Conservation (phyloP, 2,797 vertebrate species). For the Peromyscus melanophrys region DNA sequence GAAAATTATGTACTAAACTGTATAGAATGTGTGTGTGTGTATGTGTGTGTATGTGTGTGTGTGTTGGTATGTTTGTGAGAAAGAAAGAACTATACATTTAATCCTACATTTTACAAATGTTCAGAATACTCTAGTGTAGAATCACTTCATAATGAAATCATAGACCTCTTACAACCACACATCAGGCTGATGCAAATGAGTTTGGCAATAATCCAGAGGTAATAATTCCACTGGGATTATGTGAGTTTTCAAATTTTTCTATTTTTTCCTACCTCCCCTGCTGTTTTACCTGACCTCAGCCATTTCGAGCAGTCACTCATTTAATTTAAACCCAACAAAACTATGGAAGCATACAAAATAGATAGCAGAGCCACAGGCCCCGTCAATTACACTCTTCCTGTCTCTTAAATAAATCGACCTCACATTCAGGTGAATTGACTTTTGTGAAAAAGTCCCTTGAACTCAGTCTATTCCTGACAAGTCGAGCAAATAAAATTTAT, state of each 20-base stretch:
- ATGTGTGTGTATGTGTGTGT: background rate
- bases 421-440: conserved; percentile 74
- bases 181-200: conserved; percentile 67
- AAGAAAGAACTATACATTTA: background rate
- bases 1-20: rapidly evolving
- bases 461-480: conserved; percentile 75
- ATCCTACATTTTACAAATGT: background rate
- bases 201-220: conserved; percentile 65
- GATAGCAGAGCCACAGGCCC: conserved; percentile 44
- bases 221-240: conserved; percentile 62
- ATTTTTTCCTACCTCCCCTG: background rate
- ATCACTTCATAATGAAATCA: conserved; percentile 46
- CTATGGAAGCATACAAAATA: conserved; percentile 63
- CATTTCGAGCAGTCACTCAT: conserved; percentile 48
- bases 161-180: background rate
- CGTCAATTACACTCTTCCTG: conserved; percentile 60
- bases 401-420: conserved; percentile 77
- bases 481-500: conserved; percentile 80
- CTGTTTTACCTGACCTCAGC: conserved; percentile 44
- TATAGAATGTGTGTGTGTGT: background rate
- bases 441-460: conserved; percentile 55
- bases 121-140: background rate
- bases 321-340: conserved; percentile 32
- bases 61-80: background rate
- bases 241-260: conserved; percentile 40